Evolutionary conservation across 2,113 vertebrate genomes (phyloP), one percentile per base, ranked within the genome.

Genomic region (Gasterosteus nipponicus): DNA sequence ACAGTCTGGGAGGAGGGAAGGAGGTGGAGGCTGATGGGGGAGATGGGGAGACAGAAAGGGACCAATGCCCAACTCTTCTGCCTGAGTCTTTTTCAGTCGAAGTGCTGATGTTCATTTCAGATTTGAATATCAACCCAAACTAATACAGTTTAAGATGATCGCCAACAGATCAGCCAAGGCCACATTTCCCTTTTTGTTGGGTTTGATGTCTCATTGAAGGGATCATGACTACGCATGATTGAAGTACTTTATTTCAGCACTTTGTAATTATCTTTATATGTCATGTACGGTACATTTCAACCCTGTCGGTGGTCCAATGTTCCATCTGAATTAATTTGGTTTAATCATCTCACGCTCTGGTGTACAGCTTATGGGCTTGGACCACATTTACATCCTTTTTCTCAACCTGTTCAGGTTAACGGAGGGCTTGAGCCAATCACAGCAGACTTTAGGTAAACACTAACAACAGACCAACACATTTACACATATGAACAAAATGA

Each of bases 271-370:
- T 71, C 61, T 69, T 16, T 1, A 5, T 57, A 18, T 73, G 65
- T 63, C 59, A 69, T 61, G 29, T 62, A 54, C 57, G 74, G 29
- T 38, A 63, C 35, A 60, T 79, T 69, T 73, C 58, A 53, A 51
- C 33, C 15, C 69, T 3, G 5, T 35, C 35, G 64, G 70, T 73
- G 70, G 75, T 80, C 76, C 75, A 61, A 56, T n/a, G 69, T 74
- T 82, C 59, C 10, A 63, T 73, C 58, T 64, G 57, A 69, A 35
- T 79, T 46, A 31, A 67, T 87, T 84, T 29, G 65, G 85, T 89
- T 86, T 81, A 78, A 77, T 62, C 70, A 54, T 59, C 56, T 78
- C 69, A 39, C 47, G 10, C 69, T 47, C 72, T 1, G 7, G 31
- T 73, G 26, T 46, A 35, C 15, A 70, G 44, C 51, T 82, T 15